These are phyloP conservation scores for Rhopalosiphum padi DNA, from an alignment of 1,140 invertebrate genomes.

Conservation along the genomic window DNA sequence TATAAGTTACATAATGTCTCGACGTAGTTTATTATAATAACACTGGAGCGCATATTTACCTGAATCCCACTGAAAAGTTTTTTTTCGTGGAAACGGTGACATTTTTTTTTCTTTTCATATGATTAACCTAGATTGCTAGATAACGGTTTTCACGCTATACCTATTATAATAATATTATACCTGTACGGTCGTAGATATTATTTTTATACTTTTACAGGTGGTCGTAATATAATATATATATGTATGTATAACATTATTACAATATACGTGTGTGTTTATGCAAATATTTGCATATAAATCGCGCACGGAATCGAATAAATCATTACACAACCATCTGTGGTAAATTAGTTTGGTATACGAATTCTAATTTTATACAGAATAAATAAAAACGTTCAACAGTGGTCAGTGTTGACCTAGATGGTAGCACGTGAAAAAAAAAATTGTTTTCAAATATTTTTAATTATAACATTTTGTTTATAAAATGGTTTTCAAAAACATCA, in stretches of 20 bases:
- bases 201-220: neutral
- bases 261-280: neutral
- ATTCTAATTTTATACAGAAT: neutral
- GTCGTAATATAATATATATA: neutral
- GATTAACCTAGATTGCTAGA: neutral
- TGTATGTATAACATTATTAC: neutral
- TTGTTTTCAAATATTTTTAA: neutral
- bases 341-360: neutral
- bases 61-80: neutral
- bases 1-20: neutral
- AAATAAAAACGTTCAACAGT: neutral
- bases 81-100: neutral
- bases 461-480: neutral
- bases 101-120: conserved; percentile 8
- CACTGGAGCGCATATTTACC: neutral
- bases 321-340: neutral
- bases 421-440: neutral
- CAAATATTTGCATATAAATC: conserved; percentile 5
- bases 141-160: neutral
- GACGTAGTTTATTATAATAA: neutral
- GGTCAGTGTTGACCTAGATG: conserved; percentile 3
- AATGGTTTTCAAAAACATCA: too few relatives aligned
- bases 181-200: neutral
- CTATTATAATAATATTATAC: conserved; percentile 13
- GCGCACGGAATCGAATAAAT: neutral